Base-by-base conservation (phyloP, 1,140 invertebrate species). In the Hypothenemus hampei region DNA sequence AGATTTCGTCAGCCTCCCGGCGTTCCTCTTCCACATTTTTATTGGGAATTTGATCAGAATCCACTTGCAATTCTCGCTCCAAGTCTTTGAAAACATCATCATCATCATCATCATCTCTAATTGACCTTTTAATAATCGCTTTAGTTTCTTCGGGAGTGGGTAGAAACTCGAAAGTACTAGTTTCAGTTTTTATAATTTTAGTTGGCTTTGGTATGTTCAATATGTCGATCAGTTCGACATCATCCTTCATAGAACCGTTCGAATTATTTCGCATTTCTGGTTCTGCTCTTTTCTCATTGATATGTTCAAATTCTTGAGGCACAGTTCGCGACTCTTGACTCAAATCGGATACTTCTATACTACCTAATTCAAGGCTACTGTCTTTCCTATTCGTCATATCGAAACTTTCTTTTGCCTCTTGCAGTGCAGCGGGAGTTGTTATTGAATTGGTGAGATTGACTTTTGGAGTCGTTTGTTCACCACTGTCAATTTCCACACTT, bases 401-500 rank as follows among this genome's bases (percentile, higher is more conserved):
- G 16, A 40, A 24, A 13, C 48, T 46, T 36, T 64, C 62, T 3
- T 35, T 22, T 2, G 23, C 11, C 2, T 22, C 8, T 8, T 35
- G 16, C 5, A 5, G 15, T 19, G 18, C 20, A 15, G 15, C 11
- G 8, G 11, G 35, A 8, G 16, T 37, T n/a, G 35, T 22, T 4
- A 61, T 41, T 19, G 60, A 44, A 18, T 56, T 55, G 21, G 61
- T 55, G n/a, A n/a, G n/a, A 20, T 56, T 51, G 20, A 16, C 35
- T 43, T 40, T 61, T 8, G 52, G 52, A 1, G 68, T 69, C 3
- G 64, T 64, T 49, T 51, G 35, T 57, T 69, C 67, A 15, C 61
- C 63, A 51, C 65, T 69, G 5, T 68, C 61, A 37, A 54, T 31
- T 57, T 70, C 67, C 13, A 69, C 10, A 20, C 62, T 66, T 54